These are phyloP conservation scores for Yponomeuta sedellus DNA, from an alignment of 2,888 invertebrate genomes.

Conservation along the genomic window DNA sequence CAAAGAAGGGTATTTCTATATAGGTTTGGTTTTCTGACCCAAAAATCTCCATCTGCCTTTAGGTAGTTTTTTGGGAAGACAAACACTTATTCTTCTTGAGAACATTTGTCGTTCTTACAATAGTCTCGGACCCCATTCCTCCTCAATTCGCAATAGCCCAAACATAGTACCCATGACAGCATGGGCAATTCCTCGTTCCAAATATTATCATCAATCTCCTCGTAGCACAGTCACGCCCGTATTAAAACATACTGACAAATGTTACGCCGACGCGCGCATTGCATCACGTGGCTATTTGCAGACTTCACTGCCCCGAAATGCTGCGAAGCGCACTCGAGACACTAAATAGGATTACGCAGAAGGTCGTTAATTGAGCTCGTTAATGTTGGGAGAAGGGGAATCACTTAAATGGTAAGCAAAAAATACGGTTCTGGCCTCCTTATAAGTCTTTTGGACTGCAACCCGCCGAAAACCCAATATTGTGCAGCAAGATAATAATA, in stretches of 20 bases:
- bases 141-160: background rate
- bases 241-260: constrained; percentile 11
- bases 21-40: too few relatives aligned
- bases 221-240: background rate
- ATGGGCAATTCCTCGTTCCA: background rate
- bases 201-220: background rate
- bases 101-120: too few relatives aligned
- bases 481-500: too few relatives aligned
- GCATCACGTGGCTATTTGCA: constrained; percentile 60
- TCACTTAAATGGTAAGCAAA: background rate
- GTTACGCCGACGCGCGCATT: constrained; percentile 28
- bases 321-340: constrained; percentile 26
- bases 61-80: too few relatives aligned
- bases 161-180: background rate
- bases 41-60: too few relatives aligned
- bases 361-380: background rate
- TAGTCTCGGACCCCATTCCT: too few relatives aligned
- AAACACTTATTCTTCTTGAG: too few relatives aligned
- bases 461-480: too few relatives aligned
- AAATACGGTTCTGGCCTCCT: background rate
- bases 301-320: constrained; percentile 46
- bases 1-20: too few relatives aligned
- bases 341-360: background rate
- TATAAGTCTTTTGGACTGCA: too few relatives aligned
- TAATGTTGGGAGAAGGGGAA: background rate